phyloP scores from a whole-genome alignment of 2,888 invertebrate genomes.

The Perdita meconis region DNA sequence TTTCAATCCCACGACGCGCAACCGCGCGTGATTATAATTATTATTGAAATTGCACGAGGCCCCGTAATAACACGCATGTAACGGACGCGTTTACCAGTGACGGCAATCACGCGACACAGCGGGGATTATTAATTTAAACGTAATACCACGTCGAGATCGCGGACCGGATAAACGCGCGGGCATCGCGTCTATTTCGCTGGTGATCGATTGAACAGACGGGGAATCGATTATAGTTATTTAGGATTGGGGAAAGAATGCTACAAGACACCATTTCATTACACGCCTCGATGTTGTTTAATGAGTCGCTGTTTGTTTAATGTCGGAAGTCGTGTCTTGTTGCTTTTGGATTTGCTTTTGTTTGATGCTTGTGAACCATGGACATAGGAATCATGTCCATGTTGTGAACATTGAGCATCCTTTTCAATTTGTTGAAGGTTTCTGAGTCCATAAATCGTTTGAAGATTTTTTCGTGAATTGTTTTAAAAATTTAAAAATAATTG shows the following conservation, averaged over 20 bases:
- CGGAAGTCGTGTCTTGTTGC: neutral
- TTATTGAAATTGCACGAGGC: constrained; percentile 51
- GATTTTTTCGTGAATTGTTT: no score
- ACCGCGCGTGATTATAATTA: constrained; percentile 48
- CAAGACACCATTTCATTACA: neutral
- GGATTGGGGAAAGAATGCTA: neutral
- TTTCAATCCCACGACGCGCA: neutral
- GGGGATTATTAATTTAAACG: constrained; percentile 54
- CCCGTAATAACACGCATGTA: constrained; percentile 52
- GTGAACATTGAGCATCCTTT: no score
- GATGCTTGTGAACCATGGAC: no score
- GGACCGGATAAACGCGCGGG: constrained; percentile 9
- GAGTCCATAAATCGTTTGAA: no score
- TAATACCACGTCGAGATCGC: constrained; percentile 42
- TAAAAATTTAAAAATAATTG: no score
- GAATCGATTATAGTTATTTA: constrained; percentile 9
- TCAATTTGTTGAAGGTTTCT: no score
- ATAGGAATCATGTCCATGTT: no score
- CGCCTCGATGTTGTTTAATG: neutral
- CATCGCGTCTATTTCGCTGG: neutral
- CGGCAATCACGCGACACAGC: constrained; percentile 51
- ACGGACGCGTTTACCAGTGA: constrained; percentile 52
- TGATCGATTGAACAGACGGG: constrained; percentile 5
- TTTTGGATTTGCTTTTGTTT: no score
- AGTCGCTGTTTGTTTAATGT: constrained; percentile 11